phyloP scores from a whole-genome alignment of 2,113 vertebrate species.

The Steatornis caripensis region DNA sequence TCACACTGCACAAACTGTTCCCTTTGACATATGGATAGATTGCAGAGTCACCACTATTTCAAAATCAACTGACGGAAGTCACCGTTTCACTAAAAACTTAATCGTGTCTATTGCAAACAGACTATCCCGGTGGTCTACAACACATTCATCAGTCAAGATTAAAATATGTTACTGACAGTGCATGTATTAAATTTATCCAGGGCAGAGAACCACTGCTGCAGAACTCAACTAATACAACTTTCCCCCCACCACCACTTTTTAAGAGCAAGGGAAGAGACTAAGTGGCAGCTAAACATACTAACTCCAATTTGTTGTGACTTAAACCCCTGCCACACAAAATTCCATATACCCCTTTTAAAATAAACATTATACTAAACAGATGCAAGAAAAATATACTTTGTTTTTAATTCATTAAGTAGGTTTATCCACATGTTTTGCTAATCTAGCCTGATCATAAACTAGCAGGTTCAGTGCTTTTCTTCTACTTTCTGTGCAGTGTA shows the following conservation, averaged over 20 bases:
- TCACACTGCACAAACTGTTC: neutral
- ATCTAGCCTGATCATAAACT: neutral
- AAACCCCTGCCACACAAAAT: neutral
- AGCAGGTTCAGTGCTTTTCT: neutral
- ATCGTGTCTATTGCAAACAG: neutral
- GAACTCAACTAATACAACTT: neutral
- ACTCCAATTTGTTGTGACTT: neutral
- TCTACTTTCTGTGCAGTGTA: neutral
- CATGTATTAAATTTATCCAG: neutral
- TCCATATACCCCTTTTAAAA: neutral
- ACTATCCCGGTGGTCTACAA: neutral
- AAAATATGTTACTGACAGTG: neutral
- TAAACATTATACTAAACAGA: neutral
- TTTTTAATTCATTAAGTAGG: neutral
- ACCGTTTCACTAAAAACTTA: constrained; percentile 9
- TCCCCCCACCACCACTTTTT: neutral
- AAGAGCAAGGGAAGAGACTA: neutral
- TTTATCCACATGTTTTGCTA: neutral
- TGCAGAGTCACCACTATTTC: neutral
- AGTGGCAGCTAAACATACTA: neutral
- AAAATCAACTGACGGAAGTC: constrained; percentile 13
- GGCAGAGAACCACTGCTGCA: neutral
- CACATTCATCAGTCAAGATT: neutral
- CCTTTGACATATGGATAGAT: neutral
- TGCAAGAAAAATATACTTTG: neutral